Evolutionary conservation across 2,888 invertebrate species (phyloP).

Genomic region (Dexiosoma caninum): DNA sequence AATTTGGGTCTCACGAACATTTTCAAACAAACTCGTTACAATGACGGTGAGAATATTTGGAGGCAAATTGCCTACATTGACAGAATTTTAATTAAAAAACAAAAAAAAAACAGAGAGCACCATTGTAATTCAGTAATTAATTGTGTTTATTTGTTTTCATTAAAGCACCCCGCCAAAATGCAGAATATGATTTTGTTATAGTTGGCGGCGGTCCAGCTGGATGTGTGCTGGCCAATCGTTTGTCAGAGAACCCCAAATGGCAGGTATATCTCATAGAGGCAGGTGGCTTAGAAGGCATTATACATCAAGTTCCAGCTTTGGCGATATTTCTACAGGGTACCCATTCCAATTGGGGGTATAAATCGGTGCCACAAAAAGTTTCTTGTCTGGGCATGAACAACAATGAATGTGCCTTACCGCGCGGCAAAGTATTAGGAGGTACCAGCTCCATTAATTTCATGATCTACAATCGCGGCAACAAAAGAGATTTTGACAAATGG

Average conservation of each 20-base stretch:
- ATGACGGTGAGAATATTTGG: constrained; percentile 68
- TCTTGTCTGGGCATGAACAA: constrained; percentile 80
- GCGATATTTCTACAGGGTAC: constrained; percentile 74
- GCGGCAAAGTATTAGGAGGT: constrained; percentile 81
- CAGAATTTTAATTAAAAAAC: neutral
- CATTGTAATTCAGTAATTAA: neutral
- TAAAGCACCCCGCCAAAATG: constrained; percentile 84
- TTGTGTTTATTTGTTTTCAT: constrained; percentile 70
- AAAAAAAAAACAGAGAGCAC: neutral
- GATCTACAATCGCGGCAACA: constrained; percentile 87
- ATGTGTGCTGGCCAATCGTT: constrained; percentile 77
- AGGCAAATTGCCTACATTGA: neutral
- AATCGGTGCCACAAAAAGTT: constrained; percentile 82
- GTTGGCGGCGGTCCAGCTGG: constrained; percentile 93
- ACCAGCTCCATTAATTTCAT: constrained; percentile 82
- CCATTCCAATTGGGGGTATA: constrained; percentile 85
- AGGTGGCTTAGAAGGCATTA: constrained; percentile 77
- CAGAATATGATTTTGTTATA: constrained; percentile 89
- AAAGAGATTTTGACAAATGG: constrained; percentile 85
- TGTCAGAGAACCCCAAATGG: constrained; percentile 77
- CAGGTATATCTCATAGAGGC: constrained; percentile 79
- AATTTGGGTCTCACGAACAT: constrained; percentile 69
- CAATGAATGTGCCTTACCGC: constrained; percentile 78
- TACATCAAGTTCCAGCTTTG: constrained; percentile 73
- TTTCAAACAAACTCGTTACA: constrained; percentile 68